These are phyloP conservation scores for Rhimphoctona megacephalus DNA, from an alignment of 2,888 invertebrate species.

Conservation along the genomic window DNA sequence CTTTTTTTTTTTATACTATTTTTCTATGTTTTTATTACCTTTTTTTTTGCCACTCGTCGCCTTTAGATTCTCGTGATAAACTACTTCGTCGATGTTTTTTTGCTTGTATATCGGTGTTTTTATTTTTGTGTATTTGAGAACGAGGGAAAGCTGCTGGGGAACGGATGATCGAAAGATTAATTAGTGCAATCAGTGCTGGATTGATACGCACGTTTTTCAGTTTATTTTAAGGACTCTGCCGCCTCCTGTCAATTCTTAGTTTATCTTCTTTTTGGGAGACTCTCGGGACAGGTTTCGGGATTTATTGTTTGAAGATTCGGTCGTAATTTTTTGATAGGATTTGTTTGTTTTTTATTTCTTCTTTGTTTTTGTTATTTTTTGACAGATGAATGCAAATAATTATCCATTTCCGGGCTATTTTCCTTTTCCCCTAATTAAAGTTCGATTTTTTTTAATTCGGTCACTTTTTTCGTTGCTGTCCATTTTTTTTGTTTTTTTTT, in stretches of 20 bases:
- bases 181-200: constrained; percentile 6
- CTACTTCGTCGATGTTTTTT: constrained; percentile 7
- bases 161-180: constrained; percentile 31
- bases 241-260: constrained; percentile 12
- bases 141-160: background rate
- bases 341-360: too few relatives aligned
- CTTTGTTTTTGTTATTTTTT: too few relatives aligned
- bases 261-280: background rate
- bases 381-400: too few relatives aligned
- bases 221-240: background rate
- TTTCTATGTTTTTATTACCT: constrained; percentile 28
- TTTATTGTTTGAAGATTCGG: background rate
- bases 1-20: background rate
- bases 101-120: background rate
- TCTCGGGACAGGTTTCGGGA: background rate
- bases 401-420: background rate
- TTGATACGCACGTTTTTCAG: constrained; percentile 21
- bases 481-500: background rate
- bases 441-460: background rate
- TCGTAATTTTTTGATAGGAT: background rate
- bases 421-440: background rate
- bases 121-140: background rate
- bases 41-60: constrained; percentile 51
- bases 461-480: background rate
- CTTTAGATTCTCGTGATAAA: constrained; percentile 46